phyloP scores from a whole-genome alignment of 2,113 vertebrate genomes.

The Ahaetulla prasina region DNA sequence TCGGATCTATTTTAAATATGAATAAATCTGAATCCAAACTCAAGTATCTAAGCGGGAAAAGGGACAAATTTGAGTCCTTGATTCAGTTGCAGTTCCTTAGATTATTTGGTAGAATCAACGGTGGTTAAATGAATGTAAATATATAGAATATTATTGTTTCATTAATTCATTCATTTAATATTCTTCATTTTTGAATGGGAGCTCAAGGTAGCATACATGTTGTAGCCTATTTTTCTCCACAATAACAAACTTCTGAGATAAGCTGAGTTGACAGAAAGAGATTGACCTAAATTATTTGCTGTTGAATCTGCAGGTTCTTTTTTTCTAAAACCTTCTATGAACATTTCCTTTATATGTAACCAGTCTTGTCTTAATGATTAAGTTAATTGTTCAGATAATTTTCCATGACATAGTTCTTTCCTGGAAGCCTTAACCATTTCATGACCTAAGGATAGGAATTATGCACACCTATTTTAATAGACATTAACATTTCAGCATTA shows the following conservation, averaged over 20 bases:
- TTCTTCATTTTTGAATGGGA: background rate
- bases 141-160: background rate
- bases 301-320: background rate
- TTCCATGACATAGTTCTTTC: background rate
- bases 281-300: background rate
- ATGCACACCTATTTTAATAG: constrained; percentile 3
- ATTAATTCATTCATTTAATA: background rate
- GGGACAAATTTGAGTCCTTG: background rate
- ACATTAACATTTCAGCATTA: constrained; percentile 19
- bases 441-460: background rate
- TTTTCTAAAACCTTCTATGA: background rate
- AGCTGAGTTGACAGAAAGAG: background rate
- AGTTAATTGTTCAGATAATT: background rate
- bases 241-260: background rate
- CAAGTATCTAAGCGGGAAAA: background rate
- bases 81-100: background rate
- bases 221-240: background rate
- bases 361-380: background rate
- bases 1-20: background rate
- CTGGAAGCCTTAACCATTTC: constrained; percentile 8
- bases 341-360: accelerated
- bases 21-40: background rate
- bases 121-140: background rate
- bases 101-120: background rate
- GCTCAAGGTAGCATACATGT: background rate